Conservation (phyloP, 2,888 invertebrate genomes). For the Hipparchia semele region DNA sequence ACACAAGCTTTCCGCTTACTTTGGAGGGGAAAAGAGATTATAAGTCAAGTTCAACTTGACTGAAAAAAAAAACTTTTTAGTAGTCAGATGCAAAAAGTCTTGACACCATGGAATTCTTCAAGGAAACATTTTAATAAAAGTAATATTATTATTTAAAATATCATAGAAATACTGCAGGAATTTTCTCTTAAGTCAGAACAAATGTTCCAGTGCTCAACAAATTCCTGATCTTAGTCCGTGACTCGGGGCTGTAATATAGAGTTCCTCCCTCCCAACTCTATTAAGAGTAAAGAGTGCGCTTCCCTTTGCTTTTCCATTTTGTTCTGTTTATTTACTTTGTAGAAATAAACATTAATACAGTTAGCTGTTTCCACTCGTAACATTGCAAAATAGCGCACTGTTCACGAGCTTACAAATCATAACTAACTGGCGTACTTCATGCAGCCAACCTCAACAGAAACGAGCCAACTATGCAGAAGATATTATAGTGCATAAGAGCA, state of each 20-base stretch:
- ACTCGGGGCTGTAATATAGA: not conserved
- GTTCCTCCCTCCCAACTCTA: not conserved
- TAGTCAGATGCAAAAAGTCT: too few species aligned
- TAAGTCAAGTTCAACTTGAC: too few species aligned
- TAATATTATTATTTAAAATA: too few species aligned
- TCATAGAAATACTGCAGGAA: not conserved
- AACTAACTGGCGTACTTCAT: too few species aligned
- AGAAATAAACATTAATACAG: not conserved
- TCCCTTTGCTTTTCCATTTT: not conserved
- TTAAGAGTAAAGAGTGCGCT: not conserved
- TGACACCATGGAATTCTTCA: too few species aligned
- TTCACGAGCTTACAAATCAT: not conserved
- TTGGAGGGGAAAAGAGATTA: too few species aligned
- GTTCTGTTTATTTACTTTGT: conserved; percentile 3
- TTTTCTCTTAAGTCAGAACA: not conserved
- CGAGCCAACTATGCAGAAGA: too few species aligned
- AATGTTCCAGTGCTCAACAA: not conserved
- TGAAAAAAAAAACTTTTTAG: too few species aligned
- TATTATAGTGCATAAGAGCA: too few species aligned
- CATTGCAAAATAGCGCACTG: not conserved
- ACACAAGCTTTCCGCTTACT: too few species aligned
- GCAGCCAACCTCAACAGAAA: too few species aligned
- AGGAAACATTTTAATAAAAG: too few species aligned
- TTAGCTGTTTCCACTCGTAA: not conserved
- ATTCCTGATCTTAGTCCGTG: conserved; percentile 3